A percentile compares a stretch with the other conserved stretches of the same genome.
phyloP scores from a whole-genome alignment of 2,888 invertebrate species.

The Aricia artaxerxes region DNA sequence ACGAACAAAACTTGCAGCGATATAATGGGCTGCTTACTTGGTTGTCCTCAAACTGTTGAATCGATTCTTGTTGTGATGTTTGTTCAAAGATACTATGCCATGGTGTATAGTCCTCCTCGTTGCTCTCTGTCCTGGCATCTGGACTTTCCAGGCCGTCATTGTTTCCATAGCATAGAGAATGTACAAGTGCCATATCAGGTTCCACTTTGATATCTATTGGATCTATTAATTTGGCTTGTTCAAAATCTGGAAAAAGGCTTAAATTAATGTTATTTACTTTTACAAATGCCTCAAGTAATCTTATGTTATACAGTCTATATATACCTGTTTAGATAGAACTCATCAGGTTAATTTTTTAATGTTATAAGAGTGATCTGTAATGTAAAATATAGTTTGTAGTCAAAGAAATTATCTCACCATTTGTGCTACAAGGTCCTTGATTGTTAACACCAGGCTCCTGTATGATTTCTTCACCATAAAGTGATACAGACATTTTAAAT shows the following conservation, averaged over 20 bases:
- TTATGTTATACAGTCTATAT: background rate
- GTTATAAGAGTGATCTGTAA: background rate
- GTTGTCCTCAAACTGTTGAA: background rate
- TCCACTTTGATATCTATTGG: background rate
- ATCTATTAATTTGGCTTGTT: background rate
- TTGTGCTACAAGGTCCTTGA: background rate
- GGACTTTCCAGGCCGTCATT: background rate
- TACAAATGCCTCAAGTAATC: background rate
- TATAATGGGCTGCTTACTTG: background rate
- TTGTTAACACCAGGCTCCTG: background rate
- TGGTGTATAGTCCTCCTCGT: background rate
- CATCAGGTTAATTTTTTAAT: too few relatives aligned
- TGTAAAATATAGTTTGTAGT: background rate
- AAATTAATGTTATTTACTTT: background rate
- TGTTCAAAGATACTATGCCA: background rate
- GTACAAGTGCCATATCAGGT: slow-evolving; percentile 10
- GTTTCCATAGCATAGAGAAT: background rate
- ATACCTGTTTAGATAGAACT: too few relatives aligned
- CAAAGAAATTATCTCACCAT: background rate
- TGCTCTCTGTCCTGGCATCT: background rate
- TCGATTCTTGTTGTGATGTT: background rate
- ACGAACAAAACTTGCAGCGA: slow-evolving; percentile 6
- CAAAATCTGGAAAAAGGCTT: background rate
- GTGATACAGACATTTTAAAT: slow-evolving; percentile 15
- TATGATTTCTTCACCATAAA: slow-evolving; percentile 3